Conservation (phyloP, 2,888 invertebrate species). For the Aproaerema taeniolella region DNA sequence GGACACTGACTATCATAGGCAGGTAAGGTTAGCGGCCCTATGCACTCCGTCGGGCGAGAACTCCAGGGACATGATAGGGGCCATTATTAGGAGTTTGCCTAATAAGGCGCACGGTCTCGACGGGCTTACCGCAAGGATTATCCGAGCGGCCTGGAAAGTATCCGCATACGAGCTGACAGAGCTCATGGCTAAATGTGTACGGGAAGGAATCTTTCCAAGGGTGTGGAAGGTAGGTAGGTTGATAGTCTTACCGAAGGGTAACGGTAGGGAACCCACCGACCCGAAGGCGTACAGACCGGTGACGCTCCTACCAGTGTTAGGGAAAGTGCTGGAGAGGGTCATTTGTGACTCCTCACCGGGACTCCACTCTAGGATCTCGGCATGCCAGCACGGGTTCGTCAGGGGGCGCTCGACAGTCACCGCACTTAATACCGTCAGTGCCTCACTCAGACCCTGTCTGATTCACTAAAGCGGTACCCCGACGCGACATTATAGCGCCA, state of each 20-base stretch:
- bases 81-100: conserved; percentile 16
- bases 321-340: conserved; percentile 14
- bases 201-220: conserved; percentile 10
- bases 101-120: conserved; percentile 6
- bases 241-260: conserved; percentile 14
- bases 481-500: too few relatives aligned
- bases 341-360: conserved; percentile 6
- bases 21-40: conserved; percentile 21
- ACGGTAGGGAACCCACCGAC: neutral
- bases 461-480: too few relatives aligned
- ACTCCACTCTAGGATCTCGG: conserved; percentile 7
- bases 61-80: conserved; percentile 11
- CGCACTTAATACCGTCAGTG: conserved; percentile 15
- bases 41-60: conserved; percentile 19
- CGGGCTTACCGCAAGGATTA: neutral
- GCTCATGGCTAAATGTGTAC: conserved; percentile 8
- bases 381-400: conserved; percentile 25
- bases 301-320: conserved; percentile 19
- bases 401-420: conserved; percentile 20
- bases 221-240: conserved; percentile 16
- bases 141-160: neutral
- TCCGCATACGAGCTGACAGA: neutral
- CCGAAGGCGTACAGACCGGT: conserved; percentile 1
- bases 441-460: too few relatives aligned
- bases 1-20: conserved; percentile 21